phyloP scores from a whole-genome alignment of 92 coral and sea anemone genomes.

The Siderastrea radians region DNA sequence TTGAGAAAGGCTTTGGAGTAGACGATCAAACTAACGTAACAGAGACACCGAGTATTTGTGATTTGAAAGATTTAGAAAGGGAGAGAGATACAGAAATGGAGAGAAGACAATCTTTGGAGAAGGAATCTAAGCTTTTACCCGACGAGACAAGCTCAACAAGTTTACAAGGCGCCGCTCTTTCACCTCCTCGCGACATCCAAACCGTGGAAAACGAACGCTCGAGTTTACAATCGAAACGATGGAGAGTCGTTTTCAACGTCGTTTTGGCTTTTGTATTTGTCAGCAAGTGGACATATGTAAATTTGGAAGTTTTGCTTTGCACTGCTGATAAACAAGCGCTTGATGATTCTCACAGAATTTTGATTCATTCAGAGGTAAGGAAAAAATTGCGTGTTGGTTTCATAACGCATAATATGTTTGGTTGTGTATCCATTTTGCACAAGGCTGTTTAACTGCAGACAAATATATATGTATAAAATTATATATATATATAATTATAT shows the following conservation, averaged over 20 bases:
- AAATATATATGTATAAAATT: no score
- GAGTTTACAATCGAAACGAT: not conserved
- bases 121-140: not conserved
- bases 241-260: constrained; percentile 55
- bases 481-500: no score
- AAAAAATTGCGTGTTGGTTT: not conserved
- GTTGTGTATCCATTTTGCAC: no score
- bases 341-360: not conserved
- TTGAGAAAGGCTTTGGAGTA: not conserved
- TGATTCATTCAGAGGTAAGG: constrained; percentile 40
- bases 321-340: not conserved
- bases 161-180: not conserved
- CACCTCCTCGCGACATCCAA: not conserved
- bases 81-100: not conserved
- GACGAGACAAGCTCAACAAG: not conserved
- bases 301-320: constrained; percentile 35
- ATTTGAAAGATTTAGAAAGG: not conserved
- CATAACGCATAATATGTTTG: no score
- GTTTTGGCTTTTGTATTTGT: constrained; percentile 54
- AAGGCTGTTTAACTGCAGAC: no score
- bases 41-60: not conserved
- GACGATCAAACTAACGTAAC: not conserved
- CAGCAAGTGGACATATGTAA: constrained; percentile 48
- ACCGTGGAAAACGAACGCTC: not conserved
- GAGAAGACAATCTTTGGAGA: not conserved